Conservation (phyloP, 2,888 invertebrate species). For the Pristionchus maxplancki region DNA sequence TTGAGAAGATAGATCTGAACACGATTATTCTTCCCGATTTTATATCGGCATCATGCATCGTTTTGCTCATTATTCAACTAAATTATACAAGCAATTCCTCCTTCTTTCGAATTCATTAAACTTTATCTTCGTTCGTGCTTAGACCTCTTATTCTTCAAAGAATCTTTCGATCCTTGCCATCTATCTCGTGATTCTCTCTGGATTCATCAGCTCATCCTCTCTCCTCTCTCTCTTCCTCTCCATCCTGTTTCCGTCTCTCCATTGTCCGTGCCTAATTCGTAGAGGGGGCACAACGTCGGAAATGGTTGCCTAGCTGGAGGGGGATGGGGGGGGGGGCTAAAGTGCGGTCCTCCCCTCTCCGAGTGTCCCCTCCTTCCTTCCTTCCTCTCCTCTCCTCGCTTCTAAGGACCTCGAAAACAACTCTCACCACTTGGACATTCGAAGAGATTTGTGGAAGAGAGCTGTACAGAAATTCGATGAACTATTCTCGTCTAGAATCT, state of each 20-base stretch:
- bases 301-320: constrained; percentile 7
- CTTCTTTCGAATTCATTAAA: no score
- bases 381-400: background rate
- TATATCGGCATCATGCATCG: background rate
- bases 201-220: background rate
- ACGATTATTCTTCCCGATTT: background rate
- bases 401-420: background rate
- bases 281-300: background rate
- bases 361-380: background rate
- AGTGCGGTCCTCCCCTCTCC: background rate
- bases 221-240: constrained; percentile 19
- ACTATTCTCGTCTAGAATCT: background rate
- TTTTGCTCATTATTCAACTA: background rate
- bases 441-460: constrained; percentile 11
- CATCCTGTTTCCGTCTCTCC: background rate
- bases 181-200: background rate
- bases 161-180: background rate
- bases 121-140: no score
- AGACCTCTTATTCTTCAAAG: background rate
- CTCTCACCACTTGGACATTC: constrained; percentile 48
- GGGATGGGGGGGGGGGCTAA: background rate
- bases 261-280: constrained; percentile 39
- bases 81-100: background rate
- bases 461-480: background rate
- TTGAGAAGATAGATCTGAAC: background rate